These are phyloP conservation scores for Dynastes grantii DNA, from an alignment of 2,888 invertebrate genomes.

Conservation along the genomic window DNA sequence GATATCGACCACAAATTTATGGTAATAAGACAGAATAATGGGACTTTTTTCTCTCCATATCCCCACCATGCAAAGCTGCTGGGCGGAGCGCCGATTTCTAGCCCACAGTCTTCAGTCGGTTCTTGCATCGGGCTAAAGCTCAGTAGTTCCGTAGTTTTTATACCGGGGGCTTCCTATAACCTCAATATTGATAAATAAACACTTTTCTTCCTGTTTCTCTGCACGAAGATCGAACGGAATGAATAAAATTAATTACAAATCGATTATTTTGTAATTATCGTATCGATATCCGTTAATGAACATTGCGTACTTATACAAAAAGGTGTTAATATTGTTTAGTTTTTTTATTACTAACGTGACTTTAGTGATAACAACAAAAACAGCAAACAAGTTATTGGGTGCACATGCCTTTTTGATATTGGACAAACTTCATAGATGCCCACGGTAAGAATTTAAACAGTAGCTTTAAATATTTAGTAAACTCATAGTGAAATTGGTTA, in stretches of 20 bases:
- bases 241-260: not conserved
- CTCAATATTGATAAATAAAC: slow-evolving; percentile 16
- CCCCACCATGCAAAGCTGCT: slow-evolving; percentile 56
- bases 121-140: slow-evolving; percentile 56
- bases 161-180: slow-evolving; percentile 23
- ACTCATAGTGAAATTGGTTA: too few species aligned
- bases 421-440: slow-evolving; percentile 3
- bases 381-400: not conserved
- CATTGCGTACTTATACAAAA: not conserved
- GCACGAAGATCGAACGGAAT: not conserved
- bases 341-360: not conserved
- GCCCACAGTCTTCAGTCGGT: slow-evolving; percentile 62
- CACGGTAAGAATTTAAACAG: not conserved
- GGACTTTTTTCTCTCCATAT: slow-evolving; percentile 58
- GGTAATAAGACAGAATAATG: slow-evolving; percentile 67
- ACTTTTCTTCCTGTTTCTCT: not conserved
- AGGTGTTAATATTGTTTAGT: slow-evolving; percentile 18
- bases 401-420: slow-evolving; percentile 11
- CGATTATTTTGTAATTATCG: not conserved
- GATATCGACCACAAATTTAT: slow-evolving; percentile 67
- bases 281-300: not conserved
- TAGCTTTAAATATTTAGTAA: too few species aligned
- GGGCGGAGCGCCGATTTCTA: slow-evolving; percentile 61
- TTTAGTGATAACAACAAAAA: slow-evolving; percentile 13
- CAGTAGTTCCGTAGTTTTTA: slow-evolving; percentile 49